phyloP scores from a whole-genome alignment of 2,797 vertebrate species.

The Urosaurus nigricauda region DNA sequence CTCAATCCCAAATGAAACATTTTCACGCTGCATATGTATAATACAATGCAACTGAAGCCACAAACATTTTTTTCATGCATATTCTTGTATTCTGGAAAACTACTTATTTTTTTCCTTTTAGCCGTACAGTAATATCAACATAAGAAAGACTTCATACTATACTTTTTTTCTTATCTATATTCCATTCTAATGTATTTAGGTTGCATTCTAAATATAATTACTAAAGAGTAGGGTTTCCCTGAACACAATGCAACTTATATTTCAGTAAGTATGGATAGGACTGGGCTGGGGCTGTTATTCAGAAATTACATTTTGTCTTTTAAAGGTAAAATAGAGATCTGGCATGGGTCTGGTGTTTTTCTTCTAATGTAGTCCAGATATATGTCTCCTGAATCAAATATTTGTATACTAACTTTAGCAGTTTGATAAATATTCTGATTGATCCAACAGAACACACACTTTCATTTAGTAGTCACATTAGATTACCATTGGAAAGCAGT shows the following conservation, averaged over 20 bases:
- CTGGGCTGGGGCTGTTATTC: neutral
- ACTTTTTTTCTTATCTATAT: no score
- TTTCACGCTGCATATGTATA: neutral
- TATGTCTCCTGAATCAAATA: conserved; percentile 48
- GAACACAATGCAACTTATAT: neutral
- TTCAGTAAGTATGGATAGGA: neutral
- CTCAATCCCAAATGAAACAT: neutral
- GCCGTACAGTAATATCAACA: no score
- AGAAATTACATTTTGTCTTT: neutral
- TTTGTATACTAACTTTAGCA: conserved; percentile 15
- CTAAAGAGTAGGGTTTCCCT: neutral
- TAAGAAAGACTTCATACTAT: no score
- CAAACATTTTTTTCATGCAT: neutral
- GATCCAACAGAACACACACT: conserved; percentile 35
- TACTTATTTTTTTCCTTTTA: no score
- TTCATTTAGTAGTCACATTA: conserved; percentile 52
- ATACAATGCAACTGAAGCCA: neutral
- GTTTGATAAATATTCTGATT: neutral
- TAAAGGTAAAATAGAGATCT: neutral
- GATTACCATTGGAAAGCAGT: conserved; percentile 50
- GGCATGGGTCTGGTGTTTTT: neutral
- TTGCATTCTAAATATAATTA: neutral
- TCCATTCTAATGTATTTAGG: neutral
- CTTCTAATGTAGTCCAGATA: conserved; percentile 6
- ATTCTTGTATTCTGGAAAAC: conserved; percentile 28